These are phyloP conservation scores for Zosterops pallidus DNA, from an alignment of 2,113 vertebrate species.

Conservation along the genomic window DNA sequence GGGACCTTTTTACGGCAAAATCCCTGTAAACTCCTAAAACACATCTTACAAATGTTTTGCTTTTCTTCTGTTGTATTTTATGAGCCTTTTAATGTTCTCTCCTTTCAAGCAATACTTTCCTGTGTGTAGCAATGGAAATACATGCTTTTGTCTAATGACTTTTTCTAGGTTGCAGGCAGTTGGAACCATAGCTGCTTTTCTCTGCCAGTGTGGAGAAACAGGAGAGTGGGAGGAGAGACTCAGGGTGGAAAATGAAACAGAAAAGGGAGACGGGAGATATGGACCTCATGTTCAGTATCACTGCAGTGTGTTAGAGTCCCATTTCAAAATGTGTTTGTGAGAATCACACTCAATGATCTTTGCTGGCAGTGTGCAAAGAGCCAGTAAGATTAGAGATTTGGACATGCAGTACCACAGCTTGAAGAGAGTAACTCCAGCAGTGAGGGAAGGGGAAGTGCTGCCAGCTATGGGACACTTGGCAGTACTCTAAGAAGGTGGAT, in stretches of 20 bases:
- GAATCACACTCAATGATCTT: neutral
- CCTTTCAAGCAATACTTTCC: neutral
- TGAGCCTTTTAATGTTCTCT: neutral
- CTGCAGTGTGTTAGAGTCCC: neutral
- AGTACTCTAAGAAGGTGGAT: neutral
- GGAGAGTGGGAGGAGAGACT: neutral
- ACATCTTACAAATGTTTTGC: neutral
- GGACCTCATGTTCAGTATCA: neutral
- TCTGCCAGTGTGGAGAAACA: neutral
- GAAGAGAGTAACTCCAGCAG: neutral
- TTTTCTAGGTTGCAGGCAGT: neutral
- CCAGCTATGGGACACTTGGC: neutral
- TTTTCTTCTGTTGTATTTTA: neutral
- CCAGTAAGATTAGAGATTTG: neutral
- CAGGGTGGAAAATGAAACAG: neutral
- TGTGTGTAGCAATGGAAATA: neutral
- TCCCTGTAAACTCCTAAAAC: neutral
- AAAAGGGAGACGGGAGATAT: neutral
- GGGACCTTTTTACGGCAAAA: neutral
- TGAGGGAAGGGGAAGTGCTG: neutral
- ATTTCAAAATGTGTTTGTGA: neutral
- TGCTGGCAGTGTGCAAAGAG: neutral
- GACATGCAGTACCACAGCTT: neutral
- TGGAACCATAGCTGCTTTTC: neutral
- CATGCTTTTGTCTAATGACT: neutral